These are phyloP conservation scores for Ceratina japonica DNA, from an alignment of 1,140 invertebrate species.

Conservation along the genomic window DNA sequence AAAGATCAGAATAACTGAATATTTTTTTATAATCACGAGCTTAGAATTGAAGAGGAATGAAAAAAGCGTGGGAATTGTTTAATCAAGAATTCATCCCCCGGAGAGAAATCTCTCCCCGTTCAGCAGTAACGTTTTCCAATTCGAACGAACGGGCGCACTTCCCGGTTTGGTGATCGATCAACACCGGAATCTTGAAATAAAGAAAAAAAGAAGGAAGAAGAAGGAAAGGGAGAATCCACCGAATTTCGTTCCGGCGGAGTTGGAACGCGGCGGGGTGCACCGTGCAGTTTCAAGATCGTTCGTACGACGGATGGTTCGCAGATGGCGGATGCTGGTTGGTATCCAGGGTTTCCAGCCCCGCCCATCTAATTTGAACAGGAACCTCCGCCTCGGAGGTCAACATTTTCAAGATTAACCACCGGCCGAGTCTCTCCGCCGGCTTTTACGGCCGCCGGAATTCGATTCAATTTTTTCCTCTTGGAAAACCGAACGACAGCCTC, in stretches of 20 bases:
- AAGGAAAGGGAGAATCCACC: constrained; percentile 16
- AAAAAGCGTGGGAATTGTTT: too few species aligned
- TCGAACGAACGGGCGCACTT: not conserved
- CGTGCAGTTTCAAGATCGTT: constrained; percentile 52
- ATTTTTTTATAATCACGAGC: too few species aligned
- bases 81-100: too few species aligned
- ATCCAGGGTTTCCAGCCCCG: constrained; percentile 59
- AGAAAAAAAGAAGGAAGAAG: too few species aligned
- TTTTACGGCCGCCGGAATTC: too few species aligned
- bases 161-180: not conserved
- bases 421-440: too few species aligned
- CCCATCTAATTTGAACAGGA: constrained; percentile 67
- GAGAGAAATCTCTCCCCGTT: not conserved
- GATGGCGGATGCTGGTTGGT: constrained; percentile 60
- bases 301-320: constrained; percentile 54
- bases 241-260: constrained; percentile 3
- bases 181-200: not conserved
- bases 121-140: not conserved
- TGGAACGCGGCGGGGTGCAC: constrained; percentile 21
- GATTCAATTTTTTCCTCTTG: too few species aligned
- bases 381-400: constrained; percentile 36
- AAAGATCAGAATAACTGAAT: too few species aligned
- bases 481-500: too few species aligned
- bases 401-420: constrained; percentile 26
- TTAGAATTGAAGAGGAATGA: too few species aligned